Evolutionary conservation across 2,113 vertebrate species (phyloP), one percentile per base, ranked within the genome.

Genomic region (Campylomormyrus tamandua): DNA sequence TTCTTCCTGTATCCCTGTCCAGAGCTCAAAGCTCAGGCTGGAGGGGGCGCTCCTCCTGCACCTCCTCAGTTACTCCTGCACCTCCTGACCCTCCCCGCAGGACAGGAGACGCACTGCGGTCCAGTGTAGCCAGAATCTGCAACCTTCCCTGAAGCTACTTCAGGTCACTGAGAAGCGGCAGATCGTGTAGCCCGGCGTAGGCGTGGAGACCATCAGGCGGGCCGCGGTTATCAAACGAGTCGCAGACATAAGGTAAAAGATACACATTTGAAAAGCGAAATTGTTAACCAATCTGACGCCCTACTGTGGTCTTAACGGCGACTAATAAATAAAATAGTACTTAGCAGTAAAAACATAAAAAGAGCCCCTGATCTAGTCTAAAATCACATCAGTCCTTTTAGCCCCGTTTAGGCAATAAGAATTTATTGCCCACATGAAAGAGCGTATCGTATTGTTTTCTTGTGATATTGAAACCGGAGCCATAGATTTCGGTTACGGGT

Each of bases 1-100:
- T 87, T 74, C 92, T 95, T 96, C 94, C 94, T 94, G 92, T 91
- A 90, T 94, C 92, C 92, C 90, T 93, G 89, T 87, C 86, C 89
- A 62, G 50, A 70, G 88, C 87, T 86, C 90, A 87, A 70, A 80
- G 90, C 89, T 90, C 74, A 39, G 89, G 45, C 80, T n/a, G 89
- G 86, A 90, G 52, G n/a, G 6, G 46, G n/a, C 5, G 19, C 0
- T 42, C 77, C 11, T 35, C 77, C 31, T 42, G 39, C 62, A 11
- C 74, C 77, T 77, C 77, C 77, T 83, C 77, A 39, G 50, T 1
- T 5, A 58, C 4, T 56, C 77, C 89, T 84, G 35, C 80, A 46
- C 74, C 39, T 88, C 35, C 45, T 48, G 19, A 17, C 0, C 83
- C 17, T 21, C 83, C 39, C 35, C 3, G 7, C 17, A 62, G 52